A percentile compares a stretch with the other conserved stretches of the same genome.
These are phyloP conservation scores for Parazoanthus swiftii DNA, from an alignment of 92 coral and sea anemone genomes.

Conservation along the genomic window DNA sequence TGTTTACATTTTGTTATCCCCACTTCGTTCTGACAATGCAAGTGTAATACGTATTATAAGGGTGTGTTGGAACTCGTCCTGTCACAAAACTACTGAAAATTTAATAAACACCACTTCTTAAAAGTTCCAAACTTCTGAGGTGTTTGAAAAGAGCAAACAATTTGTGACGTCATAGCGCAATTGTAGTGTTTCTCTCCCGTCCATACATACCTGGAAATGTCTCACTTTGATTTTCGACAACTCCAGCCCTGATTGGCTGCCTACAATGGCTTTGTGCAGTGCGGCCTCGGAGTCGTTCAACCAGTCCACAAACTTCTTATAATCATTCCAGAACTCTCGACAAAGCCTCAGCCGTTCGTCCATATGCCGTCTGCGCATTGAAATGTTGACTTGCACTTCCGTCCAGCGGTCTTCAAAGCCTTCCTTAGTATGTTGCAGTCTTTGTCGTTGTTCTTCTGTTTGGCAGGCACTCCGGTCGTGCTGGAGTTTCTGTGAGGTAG, in stretches of 20 bases:
- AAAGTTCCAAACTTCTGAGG: too few relatives aligned
- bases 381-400: slow-evolving; percentile 70
- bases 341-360: slow-evolving; percentile 83
- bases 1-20: too few relatives aligned
- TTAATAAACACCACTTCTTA: too few relatives aligned
- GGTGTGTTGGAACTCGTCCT: too few relatives aligned
- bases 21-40: too few relatives aligned
- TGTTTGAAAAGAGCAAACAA: neutral
- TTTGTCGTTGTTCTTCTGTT: slow-evolving; percentile 71
- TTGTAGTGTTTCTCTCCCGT: neutral
- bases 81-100: too few relatives aligned
- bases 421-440: slow-evolving; percentile 76
- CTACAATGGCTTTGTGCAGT: slow-evolving; percentile 48
- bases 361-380: slow-evolving; percentile 74
- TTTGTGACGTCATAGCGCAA: neutral
- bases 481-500: slow-evolving; percentile 73
- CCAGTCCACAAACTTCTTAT: slow-evolving; percentile 83
- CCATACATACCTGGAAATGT: slow-evolving; percentile 64
- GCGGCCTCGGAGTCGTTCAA: slow-evolving; percentile 73
- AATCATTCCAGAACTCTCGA: slow-evolving; percentile 93
- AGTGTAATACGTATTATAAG: too few relatives aligned
- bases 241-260: slow-evolving; percentile 54
- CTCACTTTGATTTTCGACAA: slow-evolving; percentile 65
- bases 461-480: slow-evolving; percentile 87
- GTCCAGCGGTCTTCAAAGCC: slow-evolving; percentile 98